A percentile compares a stretch with the other conserved stretches of the same genome.
Evolutionary conservation across 2,888 invertebrate genomes (phyloP).

Genomic region (Drosophila siamana): DNA sequence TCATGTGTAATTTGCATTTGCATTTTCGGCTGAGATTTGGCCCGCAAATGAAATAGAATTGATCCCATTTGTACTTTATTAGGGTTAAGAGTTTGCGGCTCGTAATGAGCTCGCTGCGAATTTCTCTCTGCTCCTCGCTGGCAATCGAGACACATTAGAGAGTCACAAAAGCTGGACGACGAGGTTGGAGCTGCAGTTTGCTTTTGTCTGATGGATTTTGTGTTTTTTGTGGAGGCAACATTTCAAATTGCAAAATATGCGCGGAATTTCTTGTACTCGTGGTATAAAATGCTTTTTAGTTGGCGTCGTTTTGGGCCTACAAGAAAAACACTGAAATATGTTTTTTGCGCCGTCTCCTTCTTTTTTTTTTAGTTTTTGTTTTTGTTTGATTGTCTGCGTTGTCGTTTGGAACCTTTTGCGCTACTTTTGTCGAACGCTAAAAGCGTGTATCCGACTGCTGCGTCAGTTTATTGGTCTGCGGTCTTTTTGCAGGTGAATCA

Average conservation of each 20-base stretch:
- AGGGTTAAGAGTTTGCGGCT: conserved; percentile 66
- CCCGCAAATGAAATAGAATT: conserved; percentile 80
- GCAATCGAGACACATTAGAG: conserved; percentile 26
- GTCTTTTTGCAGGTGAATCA: conserved; percentile 50
- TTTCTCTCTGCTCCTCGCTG: conserved; percentile 1
- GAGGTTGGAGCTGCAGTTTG: neutral
- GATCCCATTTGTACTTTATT: conserved; percentile 83
- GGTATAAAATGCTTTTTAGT: conserved; percentile 55
- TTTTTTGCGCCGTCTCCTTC: conserved; percentile 14
- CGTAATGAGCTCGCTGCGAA: conserved; percentile 34
- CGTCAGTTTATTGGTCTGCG: neutral
- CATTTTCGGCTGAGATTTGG: conserved; percentile 40
- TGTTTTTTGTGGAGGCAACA: conserved; percentile 22
- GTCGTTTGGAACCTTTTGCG: conserved; percentile 25
- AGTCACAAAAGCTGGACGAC: neutral
- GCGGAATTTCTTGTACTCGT: conserved; percentile 73
- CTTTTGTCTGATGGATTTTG: conserved; percentile 54
- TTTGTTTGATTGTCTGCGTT: conserved; percentile 59
- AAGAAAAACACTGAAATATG: conserved; percentile 60
- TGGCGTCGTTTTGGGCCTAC: conserved; percentile 45
- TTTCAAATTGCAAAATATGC: conserved; percentile 72
- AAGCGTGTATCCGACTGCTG: conserved; percentile 37
- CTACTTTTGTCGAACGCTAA: conserved; percentile 60
- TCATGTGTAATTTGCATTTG: conserved; percentile 76
- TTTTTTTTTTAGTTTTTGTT: conserved; percentile 25